Evolutionary conservation across 2,113 vertebrate species (phyloP).

Genomic region (Callocephalon fimbriatum): DNA sequence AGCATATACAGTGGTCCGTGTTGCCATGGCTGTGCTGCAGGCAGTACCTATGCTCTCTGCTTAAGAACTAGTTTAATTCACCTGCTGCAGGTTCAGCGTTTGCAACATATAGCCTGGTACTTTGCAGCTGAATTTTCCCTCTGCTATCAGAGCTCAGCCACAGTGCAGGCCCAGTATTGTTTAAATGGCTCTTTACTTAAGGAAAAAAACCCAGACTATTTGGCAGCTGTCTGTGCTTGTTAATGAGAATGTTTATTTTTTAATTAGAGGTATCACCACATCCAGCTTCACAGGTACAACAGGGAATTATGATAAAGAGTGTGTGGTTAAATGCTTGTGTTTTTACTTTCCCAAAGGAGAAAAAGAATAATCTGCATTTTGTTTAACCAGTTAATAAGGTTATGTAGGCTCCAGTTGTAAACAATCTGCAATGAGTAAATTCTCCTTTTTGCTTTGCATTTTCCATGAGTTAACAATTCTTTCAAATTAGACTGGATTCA

Average conservation of each 20-base stretch:
- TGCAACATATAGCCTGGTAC: fast-evolving
- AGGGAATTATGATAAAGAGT: neutral
- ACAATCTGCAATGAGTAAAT: neutral
- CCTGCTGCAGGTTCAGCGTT: neutral
- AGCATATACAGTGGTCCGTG: fast-evolving
- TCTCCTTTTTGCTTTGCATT: neutral
- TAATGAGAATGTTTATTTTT: neutral
- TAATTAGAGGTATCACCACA: neutral
- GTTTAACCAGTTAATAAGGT: neutral
- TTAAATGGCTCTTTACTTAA: neutral
- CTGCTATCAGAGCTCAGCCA: neutral
- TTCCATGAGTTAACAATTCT: neutral
- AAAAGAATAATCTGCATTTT: neutral
- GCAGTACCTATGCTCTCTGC: neutral
- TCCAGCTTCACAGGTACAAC: neutral
- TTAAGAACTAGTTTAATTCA: neutral
- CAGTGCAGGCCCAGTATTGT: neutral
- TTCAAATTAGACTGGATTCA: neutral
- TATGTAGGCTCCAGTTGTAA: neutral
- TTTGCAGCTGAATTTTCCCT: neutral
- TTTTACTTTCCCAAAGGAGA: neutral
- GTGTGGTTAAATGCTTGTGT: neutral
- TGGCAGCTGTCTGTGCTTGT: neutral
- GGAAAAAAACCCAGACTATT: neutral
- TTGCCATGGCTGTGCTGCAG: neutral